Evolutionary conservation across 2,888 invertebrate genomes (phyloP).

Genomic region (Eubasilissa splendida): DNA sequence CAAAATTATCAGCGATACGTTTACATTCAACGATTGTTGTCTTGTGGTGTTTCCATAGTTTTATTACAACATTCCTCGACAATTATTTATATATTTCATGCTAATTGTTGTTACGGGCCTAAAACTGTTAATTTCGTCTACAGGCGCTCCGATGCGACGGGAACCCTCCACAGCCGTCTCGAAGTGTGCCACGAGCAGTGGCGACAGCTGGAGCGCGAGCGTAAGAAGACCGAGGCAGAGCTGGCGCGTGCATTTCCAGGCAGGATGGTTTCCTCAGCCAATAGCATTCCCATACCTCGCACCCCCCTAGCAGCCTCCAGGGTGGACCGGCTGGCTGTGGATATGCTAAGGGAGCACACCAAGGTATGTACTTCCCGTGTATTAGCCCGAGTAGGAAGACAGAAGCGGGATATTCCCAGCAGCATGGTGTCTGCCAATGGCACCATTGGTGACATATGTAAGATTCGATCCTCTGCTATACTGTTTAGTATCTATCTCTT

Average conservation of each 20-base stretch:
- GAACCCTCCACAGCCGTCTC: constrained; percentile 79
- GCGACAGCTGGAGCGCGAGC: constrained; percentile 83
- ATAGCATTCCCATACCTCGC: constrained; percentile 83
- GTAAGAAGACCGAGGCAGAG: constrained; percentile 85
- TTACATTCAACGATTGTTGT: too few relatives aligned
- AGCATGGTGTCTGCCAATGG: too few relatives aligned
- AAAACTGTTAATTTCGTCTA: neutral
- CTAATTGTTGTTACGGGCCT: too few relatives aligned
- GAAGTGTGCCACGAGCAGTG: constrained; percentile 88
- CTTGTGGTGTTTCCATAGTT: too few relatives aligned
- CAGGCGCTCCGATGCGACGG: constrained; percentile 64
- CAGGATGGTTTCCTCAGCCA: constrained; percentile 83
- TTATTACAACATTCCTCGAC: too few relatives aligned
- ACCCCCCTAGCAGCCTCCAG: constrained; percentile 84
- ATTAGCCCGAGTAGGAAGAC: neutral
- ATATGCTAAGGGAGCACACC: constrained; percentile 84
- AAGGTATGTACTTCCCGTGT: constrained; percentile 68
- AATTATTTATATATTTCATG: too few relatives aligned
- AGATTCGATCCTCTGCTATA: too few relatives aligned
- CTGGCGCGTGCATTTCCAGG: constrained; percentile 85
- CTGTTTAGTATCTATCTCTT: too few relatives aligned
- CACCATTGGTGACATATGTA: too few relatives aligned
- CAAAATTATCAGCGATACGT: too few relatives aligned
- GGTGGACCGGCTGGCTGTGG: constrained; percentile 85
- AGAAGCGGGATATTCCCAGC: too few relatives aligned